Evolutionary conservation across 1,140 invertebrate species (phyloP).

Genomic region (Zophobas morio): DNA sequence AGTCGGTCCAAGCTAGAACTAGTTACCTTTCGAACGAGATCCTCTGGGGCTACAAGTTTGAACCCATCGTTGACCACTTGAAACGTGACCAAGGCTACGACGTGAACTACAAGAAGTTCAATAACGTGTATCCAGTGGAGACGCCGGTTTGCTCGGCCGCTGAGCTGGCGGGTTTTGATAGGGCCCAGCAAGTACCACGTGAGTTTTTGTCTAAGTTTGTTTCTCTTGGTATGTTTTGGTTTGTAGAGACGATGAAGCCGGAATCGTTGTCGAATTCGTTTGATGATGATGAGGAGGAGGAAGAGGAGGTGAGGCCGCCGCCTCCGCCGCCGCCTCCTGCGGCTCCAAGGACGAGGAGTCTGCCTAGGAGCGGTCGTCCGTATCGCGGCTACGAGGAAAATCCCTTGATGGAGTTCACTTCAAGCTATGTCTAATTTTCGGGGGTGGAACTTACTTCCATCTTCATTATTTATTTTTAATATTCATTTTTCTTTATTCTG

Average conservation of each 20-base stretch:
- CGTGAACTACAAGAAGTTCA: slow-evolving; percentile 91
- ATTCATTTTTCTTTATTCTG: neutral
- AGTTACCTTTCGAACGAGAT: slow-evolving; percentile 81
- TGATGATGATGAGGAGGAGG: slow-evolving; percentile 1
- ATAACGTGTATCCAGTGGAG: slow-evolving; percentile 86
- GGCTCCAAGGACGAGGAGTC: neutral
- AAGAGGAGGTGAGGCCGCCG: neutral
- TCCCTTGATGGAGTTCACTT: neutral
- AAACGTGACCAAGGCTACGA: slow-evolving; percentile 93
- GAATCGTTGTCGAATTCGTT: neutral
- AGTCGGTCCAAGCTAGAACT: slow-evolving; percentile 80
- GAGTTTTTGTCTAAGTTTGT: neutral
- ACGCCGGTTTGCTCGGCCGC: slow-evolving; percentile 87
- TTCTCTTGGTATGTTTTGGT: neutral
- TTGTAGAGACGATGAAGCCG: slow-evolving; percentile 9
- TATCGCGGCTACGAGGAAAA: slow-evolving; percentile 8
- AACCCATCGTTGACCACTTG: slow-evolving; percentile 90
- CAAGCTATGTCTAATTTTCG: slow-evolving; percentile 17
- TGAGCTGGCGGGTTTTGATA: slow-evolving; percentile 70
- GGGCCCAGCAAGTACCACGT: slow-evolving; percentile 5
- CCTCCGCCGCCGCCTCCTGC: neutral
- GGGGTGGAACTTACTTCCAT: too few relatives aligned
- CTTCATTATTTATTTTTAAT: slow-evolving; percentile 5
- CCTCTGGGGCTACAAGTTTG: slow-evolving; percentile 95
- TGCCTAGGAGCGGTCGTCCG: neutral